Evolutionary conservation across 2,113 vertebrate species (phyloP).

Genomic region (Tachysurus fulvidraco): DNA sequence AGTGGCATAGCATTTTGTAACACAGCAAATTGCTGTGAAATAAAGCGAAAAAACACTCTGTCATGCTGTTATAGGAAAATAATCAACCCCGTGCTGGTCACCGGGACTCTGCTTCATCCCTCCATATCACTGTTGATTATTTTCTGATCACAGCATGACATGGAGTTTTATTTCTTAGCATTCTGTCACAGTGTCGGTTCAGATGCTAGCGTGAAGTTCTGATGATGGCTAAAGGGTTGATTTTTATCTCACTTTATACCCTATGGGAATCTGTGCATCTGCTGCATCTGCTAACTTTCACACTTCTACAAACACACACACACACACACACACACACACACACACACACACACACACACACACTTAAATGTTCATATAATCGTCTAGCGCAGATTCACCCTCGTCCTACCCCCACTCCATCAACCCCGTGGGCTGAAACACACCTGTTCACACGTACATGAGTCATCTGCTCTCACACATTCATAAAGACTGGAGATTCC

Average conservation of each 20-base stretch:
- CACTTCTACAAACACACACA: constrained; percentile 29
- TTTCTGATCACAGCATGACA: not conserved
- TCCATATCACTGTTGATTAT: not conserved
- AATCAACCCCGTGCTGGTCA: not conserved
- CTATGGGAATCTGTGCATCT: constrained; percentile 23
- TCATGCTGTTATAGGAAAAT: not conserved
- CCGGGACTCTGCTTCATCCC: not conserved
- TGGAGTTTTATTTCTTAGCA: not conserved
- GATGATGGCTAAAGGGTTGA: constrained; percentile 35
- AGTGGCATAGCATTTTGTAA: not conserved
- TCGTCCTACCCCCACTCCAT: not conserved
- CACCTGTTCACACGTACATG: constrained; percentile 27
- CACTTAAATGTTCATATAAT: not conserved
- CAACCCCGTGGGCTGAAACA: not conserved
- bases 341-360: constrained; percentile 24
- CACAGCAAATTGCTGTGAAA: not conserved
- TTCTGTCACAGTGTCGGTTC: not conserved
- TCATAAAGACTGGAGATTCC: constrained; percentile 14
- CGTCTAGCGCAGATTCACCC: not conserved
- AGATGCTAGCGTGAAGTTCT: not conserved
- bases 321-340: constrained; percentile 15
- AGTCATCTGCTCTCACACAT: constrained; percentile 28
- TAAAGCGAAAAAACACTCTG: not conserved
- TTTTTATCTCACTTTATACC: constrained; percentile 1
- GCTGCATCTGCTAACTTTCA: constrained; percentile 43